These are phyloP conservation scores for Zoanthus solanderi DNA, from an alignment of 92 coral and sea anemone species.

Conservation along the genomic window DNA sequence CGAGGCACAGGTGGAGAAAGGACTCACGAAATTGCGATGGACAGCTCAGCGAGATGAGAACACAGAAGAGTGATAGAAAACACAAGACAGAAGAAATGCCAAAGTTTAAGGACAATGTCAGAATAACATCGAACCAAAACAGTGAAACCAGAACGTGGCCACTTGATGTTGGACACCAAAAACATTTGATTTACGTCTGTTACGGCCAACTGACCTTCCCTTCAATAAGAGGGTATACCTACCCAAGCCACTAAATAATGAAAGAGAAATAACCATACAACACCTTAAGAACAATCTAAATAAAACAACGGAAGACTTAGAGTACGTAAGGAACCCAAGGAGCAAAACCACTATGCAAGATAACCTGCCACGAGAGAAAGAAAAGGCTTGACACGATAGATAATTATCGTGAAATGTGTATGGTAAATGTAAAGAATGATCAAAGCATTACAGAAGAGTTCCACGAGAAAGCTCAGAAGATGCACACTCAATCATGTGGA, in stretches of 20 bases:
- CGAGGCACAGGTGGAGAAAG: constrained; percentile 24
- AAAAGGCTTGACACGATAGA: not conserved
- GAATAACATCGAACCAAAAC: too few species aligned
- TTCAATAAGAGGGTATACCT: too few species aligned
- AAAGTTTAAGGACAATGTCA: too few species aligned
- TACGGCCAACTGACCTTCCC: too few species aligned
- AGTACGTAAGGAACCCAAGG: not conserved
- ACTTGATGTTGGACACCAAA: not conserved
- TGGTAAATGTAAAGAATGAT: too few species aligned
- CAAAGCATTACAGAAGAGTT: too few species aligned
- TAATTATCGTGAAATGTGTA: too few species aligned
- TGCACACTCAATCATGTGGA: too few species aligned
- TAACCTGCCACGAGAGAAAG: constrained; percentile 1
- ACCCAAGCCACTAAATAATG: too few species aligned
- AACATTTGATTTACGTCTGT: not conserved
- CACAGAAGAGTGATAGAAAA: too few species aligned
- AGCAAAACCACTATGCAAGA: not conserved
- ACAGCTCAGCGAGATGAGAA: not conserved
- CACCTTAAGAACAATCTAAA: constrained; percentile 43
- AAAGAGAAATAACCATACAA: constrained; percentile 38
- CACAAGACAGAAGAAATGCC: too few species aligned
- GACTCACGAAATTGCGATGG: constrained; percentile 18
- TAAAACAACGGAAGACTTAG: not conserved
- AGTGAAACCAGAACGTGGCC: not conserved
- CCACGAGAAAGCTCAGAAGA: too few species aligned